Base-by-base conservation (phyloP, 2,888 invertebrate species). In the Tinea trinotella region DNA sequence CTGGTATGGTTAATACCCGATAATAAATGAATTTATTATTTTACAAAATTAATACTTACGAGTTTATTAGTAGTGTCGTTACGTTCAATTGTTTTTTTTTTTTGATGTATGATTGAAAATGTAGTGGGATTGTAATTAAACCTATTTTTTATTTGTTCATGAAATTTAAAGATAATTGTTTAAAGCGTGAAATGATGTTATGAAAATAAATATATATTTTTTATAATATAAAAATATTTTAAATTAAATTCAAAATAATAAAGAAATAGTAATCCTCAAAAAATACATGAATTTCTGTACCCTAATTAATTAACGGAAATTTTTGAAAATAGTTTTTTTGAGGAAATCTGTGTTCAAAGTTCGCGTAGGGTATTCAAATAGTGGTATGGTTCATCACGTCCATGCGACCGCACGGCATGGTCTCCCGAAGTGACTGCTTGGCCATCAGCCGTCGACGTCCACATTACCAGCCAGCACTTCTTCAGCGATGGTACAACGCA, bases 381-480 rank as follows among this genome's bases (percentile, higher is more conserved):
- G 10, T 46, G 22, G 24, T 12, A 24, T 3, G 24, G 50, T 10
- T 50, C 10, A 24, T 50, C 13, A 50, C n/a, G 24, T 7, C 50
- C 50, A 64, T 71, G 72, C 81, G 82, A 75, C 78, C 76, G 78
- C 62, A 58, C 68, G 62, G 64, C 67, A 66, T 76, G 65, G 64
- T 60, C 66, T 65, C 61, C 61, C 83, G 84, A 80, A 81, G 69
- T 65, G 64, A 84, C 83, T 85, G 73, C 68, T 65, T 62, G 67
- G 59, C 63, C 71, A 67, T 69, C 73, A 62, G 61, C 66, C 60
- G 71, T 59, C 66, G 72, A 62, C 68, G 75, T 66, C 66, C 72
- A 66, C 64, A 64, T 64, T 69, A 62, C 59, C 64, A 71, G 19
- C 53, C 34, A 79, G 72, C 79, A 83, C 62, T 61, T 84, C 82